Evolutionary conservation across 2,888 invertebrate species (phyloP).

Genomic region (Scrobipalpa atriplicella): DNA sequence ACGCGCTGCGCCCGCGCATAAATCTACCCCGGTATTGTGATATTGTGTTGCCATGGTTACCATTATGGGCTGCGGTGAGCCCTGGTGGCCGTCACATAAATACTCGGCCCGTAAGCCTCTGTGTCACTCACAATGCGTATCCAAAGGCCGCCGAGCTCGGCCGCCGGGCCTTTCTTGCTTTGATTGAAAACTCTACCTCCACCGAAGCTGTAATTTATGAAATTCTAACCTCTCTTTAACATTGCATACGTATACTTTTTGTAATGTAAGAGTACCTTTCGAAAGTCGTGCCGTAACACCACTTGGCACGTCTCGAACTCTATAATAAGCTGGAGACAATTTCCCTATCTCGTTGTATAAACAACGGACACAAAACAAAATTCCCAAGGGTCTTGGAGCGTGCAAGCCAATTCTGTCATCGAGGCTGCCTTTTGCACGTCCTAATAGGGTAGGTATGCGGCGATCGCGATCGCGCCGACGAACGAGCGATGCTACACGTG

Average conservation of each 20-base stretch:
- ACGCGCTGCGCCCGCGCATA: conserved; percentile 78
- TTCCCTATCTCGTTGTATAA: conserved; percentile 52
- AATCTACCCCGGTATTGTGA: conserved; percentile 82
- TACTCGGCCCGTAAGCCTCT: conserved; percentile 59
- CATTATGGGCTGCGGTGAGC: conserved; percentile 60
- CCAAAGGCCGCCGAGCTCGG: conserved; percentile 2
- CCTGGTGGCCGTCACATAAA: conserved; percentile 70
- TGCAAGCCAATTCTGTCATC: conserved; percentile 64
- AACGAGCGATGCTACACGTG: conserved; percentile 77
- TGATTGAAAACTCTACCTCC: conserved; percentile 17
- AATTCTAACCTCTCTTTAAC: not conserved
- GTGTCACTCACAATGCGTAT: conserved; percentile 43
- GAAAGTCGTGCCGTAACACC: conserved; percentile 11
- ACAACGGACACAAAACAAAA: conserved; percentile 36
- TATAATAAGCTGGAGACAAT: conserved; percentile 31
- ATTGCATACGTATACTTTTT: not conserved
- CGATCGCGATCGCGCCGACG: conserved; percentile 68
- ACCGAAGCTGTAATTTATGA: conserved; percentile 13
- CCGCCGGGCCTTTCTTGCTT: not conserved
- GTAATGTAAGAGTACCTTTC: not conserved
- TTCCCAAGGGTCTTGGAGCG: conserved; percentile 40
- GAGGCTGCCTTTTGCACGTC: conserved; percentile 62
- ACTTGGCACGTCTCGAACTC: conserved; percentile 11
- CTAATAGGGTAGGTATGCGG: conserved; percentile 70
- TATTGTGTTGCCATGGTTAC: conserved; percentile 82